Conservation (phyloP, 2,113 vertebrate species). For the Nematolebias whitei region DNA sequence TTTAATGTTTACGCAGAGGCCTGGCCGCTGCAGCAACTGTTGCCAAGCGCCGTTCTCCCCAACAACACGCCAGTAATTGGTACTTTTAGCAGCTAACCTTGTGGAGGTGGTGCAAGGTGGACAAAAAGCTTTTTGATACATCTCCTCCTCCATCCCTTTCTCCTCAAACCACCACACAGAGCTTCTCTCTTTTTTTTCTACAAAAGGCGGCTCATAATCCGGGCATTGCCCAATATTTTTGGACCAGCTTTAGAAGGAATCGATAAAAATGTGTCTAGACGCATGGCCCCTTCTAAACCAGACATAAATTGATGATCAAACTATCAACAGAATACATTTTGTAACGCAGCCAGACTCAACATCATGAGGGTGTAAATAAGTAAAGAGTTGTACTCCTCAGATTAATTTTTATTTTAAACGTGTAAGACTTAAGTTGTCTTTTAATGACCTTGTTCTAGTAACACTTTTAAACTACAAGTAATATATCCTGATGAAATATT, state of each 20-base stretch:
- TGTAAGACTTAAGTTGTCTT: constrained; percentile 12
- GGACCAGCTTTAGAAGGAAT: constrained; percentile 76
- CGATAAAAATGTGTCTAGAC: constrained; percentile 73
- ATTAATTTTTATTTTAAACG: constrained; percentile 11
- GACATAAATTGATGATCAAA: constrained; percentile 82
- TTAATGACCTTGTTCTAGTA: constrained; percentile 8
- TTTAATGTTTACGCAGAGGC: constrained; percentile 73
- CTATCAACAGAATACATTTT: constrained; percentile 78
- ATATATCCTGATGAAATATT: background rate
- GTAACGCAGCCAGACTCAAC: constrained; percentile 53
- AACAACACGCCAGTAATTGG: constrained; percentile 77
- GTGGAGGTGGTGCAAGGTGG: constrained; percentile 69
- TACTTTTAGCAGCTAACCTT: constrained; percentile 79
- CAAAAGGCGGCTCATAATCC: constrained; percentile 45
- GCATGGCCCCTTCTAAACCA: constrained; percentile 71
- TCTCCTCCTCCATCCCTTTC: constrained; percentile 42
- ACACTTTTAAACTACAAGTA: background rate
- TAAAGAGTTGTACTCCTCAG: constrained; percentile 34
- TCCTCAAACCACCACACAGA: constrained; percentile 27
- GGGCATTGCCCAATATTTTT: constrained; percentile 53
- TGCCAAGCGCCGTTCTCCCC: constrained; percentile 77
- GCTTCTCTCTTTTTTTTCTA: constrained; percentile 12
- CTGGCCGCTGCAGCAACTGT: constrained; percentile 63
- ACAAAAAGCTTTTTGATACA: constrained; percentile 76
- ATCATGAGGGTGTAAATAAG: constrained; percentile 59